Percentiles rank a stretch among this genome's conserved stretches.
Evolutionary conservation across 1,140 invertebrate genomes (phyloP).

Genomic region (Nixonia krombeini): DNA sequence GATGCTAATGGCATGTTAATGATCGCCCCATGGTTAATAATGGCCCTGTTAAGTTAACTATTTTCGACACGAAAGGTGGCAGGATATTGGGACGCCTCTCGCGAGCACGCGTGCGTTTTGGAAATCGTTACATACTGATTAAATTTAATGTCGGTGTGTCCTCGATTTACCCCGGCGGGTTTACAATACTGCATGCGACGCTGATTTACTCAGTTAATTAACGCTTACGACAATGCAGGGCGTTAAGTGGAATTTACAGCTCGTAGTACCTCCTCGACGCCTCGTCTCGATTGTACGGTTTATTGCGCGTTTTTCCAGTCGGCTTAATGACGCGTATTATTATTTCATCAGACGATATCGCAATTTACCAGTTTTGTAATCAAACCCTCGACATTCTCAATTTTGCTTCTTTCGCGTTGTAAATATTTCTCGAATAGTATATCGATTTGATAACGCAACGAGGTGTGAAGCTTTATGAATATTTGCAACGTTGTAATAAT

Average conservation of each 20-base stretch:
- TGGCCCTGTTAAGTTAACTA: conserved; percentile 51
- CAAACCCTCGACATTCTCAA: no score
- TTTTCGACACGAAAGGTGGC: conserved; percentile 44
- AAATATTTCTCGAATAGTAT: no score
- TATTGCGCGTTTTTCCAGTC: conserved; percentile 14
- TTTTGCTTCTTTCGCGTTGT: no score
- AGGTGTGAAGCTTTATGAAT: no score
- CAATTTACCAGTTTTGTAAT: no score
- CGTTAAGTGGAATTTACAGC: conserved; percentile 42
- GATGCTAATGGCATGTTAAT: conserved; percentile 37
- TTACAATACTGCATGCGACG: conserved; percentile 44
- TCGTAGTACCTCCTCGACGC: conserved; percentile 17
- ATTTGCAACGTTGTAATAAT: no score
- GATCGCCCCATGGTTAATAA: conserved; percentile 39
- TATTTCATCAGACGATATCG: conserved; percentile 7
- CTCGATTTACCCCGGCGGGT: conserved; percentile 36
- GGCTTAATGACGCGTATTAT: conserved; percentile 17
- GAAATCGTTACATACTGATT: conserved; percentile 40
- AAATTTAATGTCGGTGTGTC: conserved; percentile 33
- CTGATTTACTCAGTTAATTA: conserved; percentile 49
- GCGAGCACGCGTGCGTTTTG: conserved; percentile 18
- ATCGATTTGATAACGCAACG: no score
- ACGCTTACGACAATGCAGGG: conserved; percentile 37
- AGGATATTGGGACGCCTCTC: conserved; percentile 34
- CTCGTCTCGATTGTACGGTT: conserved; percentile 27